Base-by-base conservation (phyloP, 2,797 vertebrate species). In the Anguilla pacifica region DNA sequence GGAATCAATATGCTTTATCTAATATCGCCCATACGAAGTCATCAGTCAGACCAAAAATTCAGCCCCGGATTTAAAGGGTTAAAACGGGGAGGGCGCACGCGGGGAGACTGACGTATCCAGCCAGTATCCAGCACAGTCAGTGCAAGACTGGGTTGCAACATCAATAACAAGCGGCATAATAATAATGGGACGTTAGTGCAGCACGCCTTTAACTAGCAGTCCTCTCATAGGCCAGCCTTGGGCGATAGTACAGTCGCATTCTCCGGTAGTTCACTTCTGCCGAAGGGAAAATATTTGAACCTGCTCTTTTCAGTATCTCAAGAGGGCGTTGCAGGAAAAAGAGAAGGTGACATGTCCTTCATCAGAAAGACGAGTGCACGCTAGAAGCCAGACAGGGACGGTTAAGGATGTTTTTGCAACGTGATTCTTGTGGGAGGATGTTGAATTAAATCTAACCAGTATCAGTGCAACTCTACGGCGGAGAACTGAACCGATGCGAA, bases 281-380 rank as follows among this genome's bases (percentile, higher is more conserved):
- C n/a, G 1, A 15, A 31, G 70, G 85, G 77, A 59, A 82, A 25
- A 15, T 43, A 89, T 25, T 51, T 55, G 2, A 83, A 64, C 0
- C 64, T 0, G 13, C 0, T 51, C 57, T 70, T 3, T 0, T 7
- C 2, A 25, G 6, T 0, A 0, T 84, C n/a, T 83, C 11, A 79
- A 83, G 67, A 77, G 89, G 86, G 51, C 89, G 88, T 84, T 85
- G 86, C 87, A 79, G 87, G 84, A 87, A 88, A 17, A 31, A 22
- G 0, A 86, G 90, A 88, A 89, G 90, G 90, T 84, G 92, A 86
- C 91, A 90, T 91, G 91, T 87, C 88, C 90, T 87, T 86, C 84
- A 25, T 88, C 31, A 92, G 85, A 46, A 43, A 85, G 87, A 89
- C 88, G 93, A 91, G 88, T 77, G 89, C 89, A 90, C 89, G 67